Conservation (phyloP, 2,113 vertebrate species). For the Scopus umbretta region DNA sequence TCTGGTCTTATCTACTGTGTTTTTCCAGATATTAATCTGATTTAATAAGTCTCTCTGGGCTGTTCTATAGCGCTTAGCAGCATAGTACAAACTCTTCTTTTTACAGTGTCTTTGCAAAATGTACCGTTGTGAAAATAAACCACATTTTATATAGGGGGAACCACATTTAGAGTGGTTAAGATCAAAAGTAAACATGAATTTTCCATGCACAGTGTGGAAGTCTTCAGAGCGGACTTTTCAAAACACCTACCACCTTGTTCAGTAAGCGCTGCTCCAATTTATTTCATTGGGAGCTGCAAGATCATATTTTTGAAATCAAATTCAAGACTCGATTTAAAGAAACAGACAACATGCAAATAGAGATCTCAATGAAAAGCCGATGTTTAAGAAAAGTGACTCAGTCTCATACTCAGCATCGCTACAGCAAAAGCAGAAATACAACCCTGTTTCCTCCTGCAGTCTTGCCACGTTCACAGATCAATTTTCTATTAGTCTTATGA, state of each 20-base stretch:
- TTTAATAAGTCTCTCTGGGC: background rate
- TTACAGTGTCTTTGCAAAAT: background rate
- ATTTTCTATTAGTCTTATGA: background rate
- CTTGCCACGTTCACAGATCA: background rate
- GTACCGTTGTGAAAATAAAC: background rate
- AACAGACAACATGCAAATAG: background rate
- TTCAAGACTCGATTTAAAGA: background rate
- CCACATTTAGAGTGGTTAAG: background rate
- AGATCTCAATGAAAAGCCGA: background rate
- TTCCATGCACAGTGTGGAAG: background rate
- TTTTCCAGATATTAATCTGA: background rate
- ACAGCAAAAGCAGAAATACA: background rate
- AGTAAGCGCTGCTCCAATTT: background rate
- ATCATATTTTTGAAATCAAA: background rate
- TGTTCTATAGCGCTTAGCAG: background rate
- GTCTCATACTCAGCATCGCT: rapidly evolving
- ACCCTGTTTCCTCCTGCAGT: background rate
- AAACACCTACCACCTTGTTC: background rate
- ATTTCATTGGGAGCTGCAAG: background rate
- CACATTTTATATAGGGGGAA: background rate
- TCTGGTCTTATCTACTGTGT: background rate
- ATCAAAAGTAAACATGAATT: background rate
- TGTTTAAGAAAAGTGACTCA: background rate
- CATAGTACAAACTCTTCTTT: background rate
- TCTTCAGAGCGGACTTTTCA: background rate